Percentiles rank a stretch among this genome's conserved stretches.
Conservation (phyloP, 2,888 invertebrate species). For the Cheilosia pagana region DNA sequence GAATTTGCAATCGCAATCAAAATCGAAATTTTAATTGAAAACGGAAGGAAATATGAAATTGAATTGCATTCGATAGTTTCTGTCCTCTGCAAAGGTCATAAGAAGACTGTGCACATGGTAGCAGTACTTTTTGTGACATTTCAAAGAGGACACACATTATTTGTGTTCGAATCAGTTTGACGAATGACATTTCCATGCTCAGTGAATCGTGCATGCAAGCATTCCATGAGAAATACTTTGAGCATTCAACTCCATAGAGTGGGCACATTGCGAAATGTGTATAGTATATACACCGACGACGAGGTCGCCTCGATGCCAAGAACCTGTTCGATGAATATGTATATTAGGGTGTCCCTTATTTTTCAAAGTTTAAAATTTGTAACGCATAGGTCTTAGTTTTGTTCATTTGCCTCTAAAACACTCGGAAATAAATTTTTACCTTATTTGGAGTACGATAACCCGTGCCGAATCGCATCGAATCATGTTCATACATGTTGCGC, state of each 20-base stretch:
- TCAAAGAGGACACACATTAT: constrained; percentile 20
- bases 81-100: constrained; percentile 33
- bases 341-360: too few species aligned
- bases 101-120: background rate
- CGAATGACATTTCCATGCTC: constrained; percentile 63
- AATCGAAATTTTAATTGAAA: constrained; percentile 73
- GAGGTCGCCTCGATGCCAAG: constrained; percentile 47
- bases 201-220: constrained; percentile 38
- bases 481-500: too few species aligned
- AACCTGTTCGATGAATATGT: constrained; percentile 47
- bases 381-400: too few species aligned
- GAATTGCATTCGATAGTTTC: constrained; percentile 31
- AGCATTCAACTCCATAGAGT: constrained; percentile 10
- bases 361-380: too few species aligned
- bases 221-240: constrained; percentile 13
- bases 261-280: constrained; percentile 32
- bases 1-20: constrained; percentile 9
- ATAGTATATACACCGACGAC: constrained; percentile 1
- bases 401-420: too few species aligned
- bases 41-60: constrained; percentile 61
- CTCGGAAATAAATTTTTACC: too few species aligned
- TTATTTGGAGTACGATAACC: too few species aligned
- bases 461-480: too few species aligned
- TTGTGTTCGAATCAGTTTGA: constrained; percentile 47
- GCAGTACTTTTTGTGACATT: constrained; percentile 32